Base-by-base conservation (phyloP, 37 sponge, comb jelly and placozoan genomes). In the Beroe ovata region DNA sequence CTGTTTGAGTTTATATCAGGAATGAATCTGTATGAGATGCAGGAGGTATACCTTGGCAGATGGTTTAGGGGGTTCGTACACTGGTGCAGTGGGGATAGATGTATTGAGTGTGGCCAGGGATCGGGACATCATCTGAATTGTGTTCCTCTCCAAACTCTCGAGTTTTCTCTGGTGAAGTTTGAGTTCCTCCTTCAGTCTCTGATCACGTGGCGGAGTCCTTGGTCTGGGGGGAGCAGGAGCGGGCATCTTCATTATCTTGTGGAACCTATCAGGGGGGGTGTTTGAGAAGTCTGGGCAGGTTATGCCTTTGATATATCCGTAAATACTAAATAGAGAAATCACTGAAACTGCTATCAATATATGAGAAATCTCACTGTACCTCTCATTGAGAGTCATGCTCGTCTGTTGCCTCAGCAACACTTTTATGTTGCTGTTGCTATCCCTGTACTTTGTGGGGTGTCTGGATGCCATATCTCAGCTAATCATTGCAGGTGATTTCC, bases 171-270 rank as follows among this genome's bases (percentile, higher is more conserved):
- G 84, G 38, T 77, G 84, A 0, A n/a, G 36, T 1, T 54, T 42
- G 29, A 77, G 42, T 26, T 77, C 84, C 84, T 77, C 84, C 33
- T 35, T 39, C n/a, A 77, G 1, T 2, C 42, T 42, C 6, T 30
- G 38, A 25, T 77, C 84, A 4, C 47, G 41, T 1, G 69, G 69
- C 32, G 69, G 69, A 26, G 69, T 66, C n/a, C 54, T 25, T 8
- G 84, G 84, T 3, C 84, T 11, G 0, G 84, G 29, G 0, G 47
- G 47, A 11, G 42, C 23, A 20, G 47, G 38, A 19, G 47, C 25
- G 18, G 84, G 84, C 84, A 77, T 39, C 54, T 77, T 77, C 84
- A 77, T 77, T 6, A 77, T 77, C 47, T 77, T 77, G 54, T 42
- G 84, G 23, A 77, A 77, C 84, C 84, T 77, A n/a, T n/a, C n/a